Evolutionary conservation across 2,888 invertebrate genomes (phyloP).

Genomic region (Heliothis peltigera): DNA sequence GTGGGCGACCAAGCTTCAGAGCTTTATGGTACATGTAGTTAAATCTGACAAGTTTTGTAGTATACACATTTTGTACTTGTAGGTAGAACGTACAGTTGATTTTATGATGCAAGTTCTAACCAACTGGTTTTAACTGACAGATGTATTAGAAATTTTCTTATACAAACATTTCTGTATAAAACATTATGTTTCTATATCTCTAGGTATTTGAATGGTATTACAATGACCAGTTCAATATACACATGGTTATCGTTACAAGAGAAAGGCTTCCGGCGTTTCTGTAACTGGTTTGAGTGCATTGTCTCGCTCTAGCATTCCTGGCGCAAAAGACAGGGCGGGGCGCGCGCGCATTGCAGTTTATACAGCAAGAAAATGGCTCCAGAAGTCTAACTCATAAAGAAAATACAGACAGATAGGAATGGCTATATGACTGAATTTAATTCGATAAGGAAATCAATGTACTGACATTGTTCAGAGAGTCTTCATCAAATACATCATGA

Average conservation of each 20-base stretch:
- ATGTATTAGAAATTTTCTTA: not conserved
- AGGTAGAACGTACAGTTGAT: too few relatives aligned
- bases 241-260: constrained; percentile 67
- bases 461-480: too few relatives aligned
- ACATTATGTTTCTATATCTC: constrained; percentile 28
- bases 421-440: not conserved
- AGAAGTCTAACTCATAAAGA: constrained; percentile 30
- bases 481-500: too few relatives aligned
- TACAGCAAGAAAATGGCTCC: not conserved
- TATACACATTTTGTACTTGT: too few relatives aligned
- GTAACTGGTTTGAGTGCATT: constrained; percentile 72
- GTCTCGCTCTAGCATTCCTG: constrained; percentile 69
- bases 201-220: constrained; percentile 35
- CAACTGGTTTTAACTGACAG: too few relatives aligned
- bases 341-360: constrained; percentile 66
- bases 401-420: not conserved
- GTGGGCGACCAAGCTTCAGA: too few relatives aligned
- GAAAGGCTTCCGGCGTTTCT: constrained; percentile 83
- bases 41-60: too few relatives aligned
- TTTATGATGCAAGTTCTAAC: too few relatives aligned
- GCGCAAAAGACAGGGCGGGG: constrained; percentile 68
- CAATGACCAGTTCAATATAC: constrained; percentile 51
- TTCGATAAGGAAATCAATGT: too few relatives aligned
- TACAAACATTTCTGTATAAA: constrained; percentile 32
- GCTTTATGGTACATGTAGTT: too few relatives aligned